Evolutionary conservation across 2,888 invertebrate genomes (phyloP).

Genomic region (Hemaris fuciformis): DNA sequence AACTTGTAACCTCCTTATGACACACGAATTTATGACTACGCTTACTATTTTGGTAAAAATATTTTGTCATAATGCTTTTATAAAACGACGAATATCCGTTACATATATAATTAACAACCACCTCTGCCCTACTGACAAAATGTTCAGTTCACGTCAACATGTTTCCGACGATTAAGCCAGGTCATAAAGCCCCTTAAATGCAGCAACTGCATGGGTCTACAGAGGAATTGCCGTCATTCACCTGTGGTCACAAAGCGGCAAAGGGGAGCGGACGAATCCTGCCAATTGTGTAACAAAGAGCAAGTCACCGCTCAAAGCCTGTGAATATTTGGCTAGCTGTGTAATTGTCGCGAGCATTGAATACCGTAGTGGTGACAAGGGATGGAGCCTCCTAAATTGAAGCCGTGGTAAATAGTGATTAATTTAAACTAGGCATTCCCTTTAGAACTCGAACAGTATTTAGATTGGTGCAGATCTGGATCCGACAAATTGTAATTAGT

Average conservation of each 20-base stretch:
- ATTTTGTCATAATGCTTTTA: no score
- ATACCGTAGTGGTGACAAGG: background rate
- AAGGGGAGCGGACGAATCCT: background rate
- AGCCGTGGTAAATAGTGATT: background rate
- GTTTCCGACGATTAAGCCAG: background rate
- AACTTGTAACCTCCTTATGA: no score
- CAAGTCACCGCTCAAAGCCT: background rate
- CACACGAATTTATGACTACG: no score
- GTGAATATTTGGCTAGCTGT: background rate
- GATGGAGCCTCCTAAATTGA: background rate
- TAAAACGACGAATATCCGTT: no score
- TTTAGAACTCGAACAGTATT: no score
- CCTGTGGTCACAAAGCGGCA: background rate
- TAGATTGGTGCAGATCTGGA: background rate
- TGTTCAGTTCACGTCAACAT: background rate
- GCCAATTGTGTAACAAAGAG: background rate
- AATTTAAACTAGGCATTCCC: background rate
- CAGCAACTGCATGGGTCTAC: background rate
- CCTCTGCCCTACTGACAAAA: background rate
- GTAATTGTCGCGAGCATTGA: background rate
- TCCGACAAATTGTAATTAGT: background rate
- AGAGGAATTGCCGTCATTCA: background rate
- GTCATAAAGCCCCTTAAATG: background rate
- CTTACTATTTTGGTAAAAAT: no score
- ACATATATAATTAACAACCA: no score